A percentile compares a stretch with the other conserved stretches of the same genome.
phyloP scores from a whole-genome alignment of 2,113 vertebrate species.

The Muntiacus muntjak region DNA sequence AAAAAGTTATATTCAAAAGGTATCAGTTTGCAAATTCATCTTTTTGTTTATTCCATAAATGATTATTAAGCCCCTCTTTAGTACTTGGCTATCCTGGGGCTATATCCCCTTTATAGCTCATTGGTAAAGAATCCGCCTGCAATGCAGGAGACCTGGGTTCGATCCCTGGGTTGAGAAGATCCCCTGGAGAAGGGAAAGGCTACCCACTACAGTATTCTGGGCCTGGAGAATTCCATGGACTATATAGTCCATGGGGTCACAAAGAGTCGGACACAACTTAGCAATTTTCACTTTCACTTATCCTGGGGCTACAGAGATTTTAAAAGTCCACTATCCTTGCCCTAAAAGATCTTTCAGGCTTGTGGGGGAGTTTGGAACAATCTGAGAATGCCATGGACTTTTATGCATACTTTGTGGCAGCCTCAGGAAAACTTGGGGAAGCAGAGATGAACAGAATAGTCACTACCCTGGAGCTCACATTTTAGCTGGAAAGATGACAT shows the following conservation, averaged over 20 bases:
- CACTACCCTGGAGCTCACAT: background rate
- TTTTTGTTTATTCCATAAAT: background rate
- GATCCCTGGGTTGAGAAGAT: background rate
- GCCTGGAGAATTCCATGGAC: background rate
- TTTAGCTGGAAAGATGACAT: background rate
- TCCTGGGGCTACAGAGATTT: background rate
- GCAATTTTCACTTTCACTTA: background rate
- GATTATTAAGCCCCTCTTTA: background rate
- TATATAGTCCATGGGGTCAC: background rate
- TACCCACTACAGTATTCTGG: background rate
- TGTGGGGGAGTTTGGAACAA: background rate
- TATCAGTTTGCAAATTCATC: background rate
- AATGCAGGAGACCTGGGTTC: background rate
- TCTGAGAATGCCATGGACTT: background rate
- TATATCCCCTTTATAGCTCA: background rate
- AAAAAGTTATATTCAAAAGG: background rate
- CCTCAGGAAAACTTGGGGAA: background rate
- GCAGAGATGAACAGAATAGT: background rate
- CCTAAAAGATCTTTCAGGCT: background rate
- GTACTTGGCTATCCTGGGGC: background rate
- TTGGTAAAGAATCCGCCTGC: background rate
- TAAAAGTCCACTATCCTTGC: background rate
- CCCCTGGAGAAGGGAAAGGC: background rate
- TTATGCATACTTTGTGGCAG: background rate
- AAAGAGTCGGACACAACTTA: background rate